These are phyloP conservation scores for Plectus sambesii DNA, from an alignment of 1,140 invertebrate genomes.

Conservation along the genomic window DNA sequence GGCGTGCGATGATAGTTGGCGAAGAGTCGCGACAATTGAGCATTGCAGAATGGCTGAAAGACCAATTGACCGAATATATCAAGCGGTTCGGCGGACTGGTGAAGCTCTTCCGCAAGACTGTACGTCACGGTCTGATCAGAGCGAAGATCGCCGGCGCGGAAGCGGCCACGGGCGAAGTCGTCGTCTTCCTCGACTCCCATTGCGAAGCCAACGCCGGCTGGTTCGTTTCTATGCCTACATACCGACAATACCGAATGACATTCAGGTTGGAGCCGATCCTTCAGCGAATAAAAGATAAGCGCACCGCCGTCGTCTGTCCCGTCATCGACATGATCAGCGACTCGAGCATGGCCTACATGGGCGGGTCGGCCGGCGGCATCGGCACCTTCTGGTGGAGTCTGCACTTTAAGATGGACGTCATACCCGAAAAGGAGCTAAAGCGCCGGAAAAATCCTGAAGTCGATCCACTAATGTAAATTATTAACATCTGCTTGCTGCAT, in stretches of 20 bases:
- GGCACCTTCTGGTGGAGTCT: conserved; percentile 82
- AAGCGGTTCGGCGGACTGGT: conserved; percentile 50
- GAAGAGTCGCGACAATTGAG: neutral
- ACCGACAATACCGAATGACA: conserved; percentile 14
- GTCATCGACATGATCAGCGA: conserved; percentile 84
- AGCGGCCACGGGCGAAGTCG: conserved; percentile 63
- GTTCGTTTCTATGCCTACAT: conserved; percentile 46
- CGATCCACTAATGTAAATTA: conserved; percentile 57
- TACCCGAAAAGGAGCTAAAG: conserved; percentile 74
- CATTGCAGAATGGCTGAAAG: conserved; percentile 57
- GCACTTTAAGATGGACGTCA: conserved; percentile 76
- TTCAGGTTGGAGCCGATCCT: conserved; percentile 69
- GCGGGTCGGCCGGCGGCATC: conserved; percentile 56
- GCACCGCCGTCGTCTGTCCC: conserved; percentile 68
- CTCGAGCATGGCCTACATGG: conserved; percentile 66
- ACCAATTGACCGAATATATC: conserved; percentile 65
- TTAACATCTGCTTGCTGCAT: conserved; percentile 7
- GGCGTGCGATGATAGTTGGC: neutral
- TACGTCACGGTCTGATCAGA: conserved; percentile 68
- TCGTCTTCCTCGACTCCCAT: conserved; percentile 90
- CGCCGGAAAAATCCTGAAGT: conserved; percentile 68
- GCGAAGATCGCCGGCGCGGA: conserved; percentile 69
- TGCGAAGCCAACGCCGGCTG: conserved; percentile 72
- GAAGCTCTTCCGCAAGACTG: conserved; percentile 61
- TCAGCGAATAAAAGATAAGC: conserved; percentile 65